A percentile compares a stretch with the other conserved stretches of the same genome.
Evolutionary conservation across 2,113 vertebrate species (phyloP).

Genomic region (Cynocephalus volans): DNA sequence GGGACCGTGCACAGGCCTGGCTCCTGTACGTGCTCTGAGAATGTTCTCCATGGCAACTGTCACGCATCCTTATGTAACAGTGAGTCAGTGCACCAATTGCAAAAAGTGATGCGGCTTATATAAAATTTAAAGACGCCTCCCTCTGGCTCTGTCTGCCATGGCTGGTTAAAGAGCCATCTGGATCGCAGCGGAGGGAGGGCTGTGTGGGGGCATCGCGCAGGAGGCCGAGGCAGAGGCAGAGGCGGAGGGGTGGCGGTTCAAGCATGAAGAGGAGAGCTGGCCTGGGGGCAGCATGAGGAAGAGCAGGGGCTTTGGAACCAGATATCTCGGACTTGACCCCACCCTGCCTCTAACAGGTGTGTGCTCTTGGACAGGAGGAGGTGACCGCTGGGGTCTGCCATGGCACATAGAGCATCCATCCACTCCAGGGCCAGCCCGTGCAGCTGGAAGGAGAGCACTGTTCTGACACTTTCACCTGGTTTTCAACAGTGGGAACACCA

Average conservation of each 20-base stretch:
- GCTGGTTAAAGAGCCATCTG: too few species aligned
- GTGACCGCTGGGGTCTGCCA: conserved; percentile 96
- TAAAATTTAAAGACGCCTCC: not conserved
- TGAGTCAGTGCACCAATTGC: not conserved
- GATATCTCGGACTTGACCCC: too few species aligned
- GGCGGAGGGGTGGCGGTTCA: too few species aligned
- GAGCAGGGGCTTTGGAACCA: too few species aligned
- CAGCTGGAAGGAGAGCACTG: conserved; percentile 98
- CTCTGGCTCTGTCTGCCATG: too few species aligned
- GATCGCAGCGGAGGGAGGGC: too few species aligned
- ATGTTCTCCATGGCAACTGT: not conserved
- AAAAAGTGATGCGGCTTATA: not conserved
- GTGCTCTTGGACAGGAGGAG: conserved; percentile 91
- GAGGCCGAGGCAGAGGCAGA: too few species aligned
- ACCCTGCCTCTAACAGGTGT: too few species aligned
- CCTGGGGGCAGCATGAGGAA: too few species aligned
- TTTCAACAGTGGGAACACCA: conserved; percentile 98
- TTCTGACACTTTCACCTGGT: conserved; percentile 99
- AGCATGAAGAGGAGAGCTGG: too few species aligned
- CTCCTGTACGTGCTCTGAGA: not conserved
- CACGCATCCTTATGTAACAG: accelerated
- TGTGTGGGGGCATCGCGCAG: too few species aligned
- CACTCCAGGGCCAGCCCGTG: conserved; percentile 94
- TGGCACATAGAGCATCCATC: conserved; percentile 98
- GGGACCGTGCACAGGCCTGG: not conserved